Evolutionary conservation across 1,140 invertebrate species (phyloP), one percentile per base, ranked within the genome.

Genomic region (Oryctes rhinoceros): DNA sequence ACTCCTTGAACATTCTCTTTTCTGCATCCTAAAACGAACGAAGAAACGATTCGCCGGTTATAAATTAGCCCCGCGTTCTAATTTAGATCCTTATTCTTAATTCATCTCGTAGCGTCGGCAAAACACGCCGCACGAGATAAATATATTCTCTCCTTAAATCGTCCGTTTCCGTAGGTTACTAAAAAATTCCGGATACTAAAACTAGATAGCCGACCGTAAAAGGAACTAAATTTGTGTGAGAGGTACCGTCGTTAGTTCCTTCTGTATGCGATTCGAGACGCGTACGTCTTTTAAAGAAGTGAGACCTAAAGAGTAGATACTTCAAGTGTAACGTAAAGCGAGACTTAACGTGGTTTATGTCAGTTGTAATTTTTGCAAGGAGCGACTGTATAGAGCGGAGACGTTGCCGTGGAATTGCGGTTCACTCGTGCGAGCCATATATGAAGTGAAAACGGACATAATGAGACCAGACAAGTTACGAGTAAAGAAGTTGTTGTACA

Each of bases 361-460:
- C 65, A 71, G 65, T 71, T 71, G 65, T 35, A 71, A 71, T 71
- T 71, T 71, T 71, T 71, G 65, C 35, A 71, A 20, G 65, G 24
- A 71, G 24, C 65, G 65, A 71, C 18, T 71, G 24, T 2, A 30
- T 30, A 24, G 65, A 71, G 65, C 53, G 53, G 18, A 59, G 15
- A 59, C 15, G 39, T 44, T 44, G 20, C 53, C 20, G 53, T 71
- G 13, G 11, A 37, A 30, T 71, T 71, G 65, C 20, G 65, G 65
- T 71, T 71, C 65, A 71, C 65, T 71, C 65, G 65, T 71, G 65
- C 65, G 65, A 35, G 65, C 65, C 65, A 71, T 71, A 71, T 71
- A 71, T 71, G 65, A 71, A 71, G 65, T 71, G 65, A 71, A 71
- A 71, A 71, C 65, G 65, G 65, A 71, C 65, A 71, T 71, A 71